phyloP scores from a whole-genome alignment of 2,797 vertebrate species.

The Galaxias olidus region DNA sequence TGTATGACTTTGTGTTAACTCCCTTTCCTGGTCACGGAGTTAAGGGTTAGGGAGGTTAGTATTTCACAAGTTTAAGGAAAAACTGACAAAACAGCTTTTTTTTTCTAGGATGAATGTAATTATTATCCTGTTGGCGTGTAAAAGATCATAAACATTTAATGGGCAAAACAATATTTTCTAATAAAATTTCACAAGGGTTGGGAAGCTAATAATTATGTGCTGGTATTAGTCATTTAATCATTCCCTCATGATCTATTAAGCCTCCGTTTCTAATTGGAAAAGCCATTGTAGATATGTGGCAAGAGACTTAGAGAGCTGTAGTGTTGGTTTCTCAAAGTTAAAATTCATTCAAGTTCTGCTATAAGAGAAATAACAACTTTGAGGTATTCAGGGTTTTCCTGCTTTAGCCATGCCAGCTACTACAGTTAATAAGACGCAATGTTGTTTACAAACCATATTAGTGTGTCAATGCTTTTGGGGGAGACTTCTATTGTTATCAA shows the following conservation, averaged over 20 bases:
- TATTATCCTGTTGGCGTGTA: slow-evolving; percentile 55
- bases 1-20: slow-evolving; percentile 49
- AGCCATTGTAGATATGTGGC: slow-evolving; percentile 46
- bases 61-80: slow-evolving; percentile 69
- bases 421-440: slow-evolving; percentile 70
- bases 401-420: slow-evolving; percentile 62
- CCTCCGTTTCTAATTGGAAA: slow-evolving; percentile 65
- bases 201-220: slow-evolving; percentile 61
- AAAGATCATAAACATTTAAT: slow-evolving; percentile 63
- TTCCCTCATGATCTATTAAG: slow-evolving; percentile 59
- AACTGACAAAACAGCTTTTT: slow-evolving; percentile 57
- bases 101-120: slow-evolving; percentile 71
- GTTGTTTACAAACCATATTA: slow-evolving; percentile 51
- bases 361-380: slow-evolving; percentile 61
- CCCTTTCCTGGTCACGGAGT: slow-evolving; percentile 68
- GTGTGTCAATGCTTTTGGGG: slow-evolving; percentile 52
- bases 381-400: slow-evolving; percentile 57
- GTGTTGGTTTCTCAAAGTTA: slow-evolving; percentile 50
- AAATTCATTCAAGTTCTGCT: slow-evolving; percentile 49
- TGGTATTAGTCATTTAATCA: slow-evolving; percentile 59
- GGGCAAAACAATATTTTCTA: slow-evolving; percentile 44
- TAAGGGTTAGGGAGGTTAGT: slow-evolving; percentile 74
- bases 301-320: slow-evolving; percentile 4
- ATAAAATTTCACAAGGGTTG: slow-evolving; percentile 48
- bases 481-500: slow-evolving; percentile 63